Conservation (phyloP, 2,888 invertebrate species). For the Pristionchus exspectatus region DNA sequence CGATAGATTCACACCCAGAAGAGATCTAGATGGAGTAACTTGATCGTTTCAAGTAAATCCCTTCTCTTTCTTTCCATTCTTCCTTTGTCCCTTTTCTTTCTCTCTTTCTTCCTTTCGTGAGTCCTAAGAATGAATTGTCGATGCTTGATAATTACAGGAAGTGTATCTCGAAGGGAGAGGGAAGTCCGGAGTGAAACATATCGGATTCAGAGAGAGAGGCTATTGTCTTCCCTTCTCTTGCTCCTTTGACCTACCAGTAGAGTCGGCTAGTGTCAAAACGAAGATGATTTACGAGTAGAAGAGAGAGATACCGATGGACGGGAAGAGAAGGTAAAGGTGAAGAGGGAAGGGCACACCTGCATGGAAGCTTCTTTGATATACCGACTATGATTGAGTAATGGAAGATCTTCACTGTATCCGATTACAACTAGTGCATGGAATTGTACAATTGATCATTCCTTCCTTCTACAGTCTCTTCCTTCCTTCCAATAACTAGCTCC, state of each 20-base stretch:
- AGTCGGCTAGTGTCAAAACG: slow-evolving; percentile 35
- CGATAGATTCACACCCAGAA: background rate
- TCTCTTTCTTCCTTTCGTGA: slow-evolving; percentile 52
- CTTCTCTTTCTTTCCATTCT: background rate
- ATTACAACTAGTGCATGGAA: background rate
- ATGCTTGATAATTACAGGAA: slow-evolving; percentile 49
- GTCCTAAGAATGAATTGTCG: slow-evolving; percentile 38
- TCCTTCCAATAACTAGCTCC: slow-evolving; percentile 12
- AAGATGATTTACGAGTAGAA: slow-evolving; percentile 1
- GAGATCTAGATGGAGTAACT: background rate
- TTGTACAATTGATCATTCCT: background rate
- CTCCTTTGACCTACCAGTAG: background rate
- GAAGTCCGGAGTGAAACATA: slow-evolving; percentile 38
- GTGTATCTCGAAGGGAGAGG: slow-evolving; percentile 1
- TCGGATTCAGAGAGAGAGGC: slow-evolving; percentile 6
- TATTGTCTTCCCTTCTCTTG: background rate
- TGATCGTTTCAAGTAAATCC: background rate
- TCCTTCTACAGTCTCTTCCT: background rate
- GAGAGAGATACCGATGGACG: background rate
- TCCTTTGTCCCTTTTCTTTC: slow-evolving; percentile 45
- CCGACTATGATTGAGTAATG: background rate
- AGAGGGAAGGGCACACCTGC: background rate
- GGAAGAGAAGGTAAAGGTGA: background rate
- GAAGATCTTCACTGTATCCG: background rate
- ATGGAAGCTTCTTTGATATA: background rate